phyloP scores from a whole-genome alignment of 2,113 vertebrate species.

The Emydura subglobosa region DNA sequence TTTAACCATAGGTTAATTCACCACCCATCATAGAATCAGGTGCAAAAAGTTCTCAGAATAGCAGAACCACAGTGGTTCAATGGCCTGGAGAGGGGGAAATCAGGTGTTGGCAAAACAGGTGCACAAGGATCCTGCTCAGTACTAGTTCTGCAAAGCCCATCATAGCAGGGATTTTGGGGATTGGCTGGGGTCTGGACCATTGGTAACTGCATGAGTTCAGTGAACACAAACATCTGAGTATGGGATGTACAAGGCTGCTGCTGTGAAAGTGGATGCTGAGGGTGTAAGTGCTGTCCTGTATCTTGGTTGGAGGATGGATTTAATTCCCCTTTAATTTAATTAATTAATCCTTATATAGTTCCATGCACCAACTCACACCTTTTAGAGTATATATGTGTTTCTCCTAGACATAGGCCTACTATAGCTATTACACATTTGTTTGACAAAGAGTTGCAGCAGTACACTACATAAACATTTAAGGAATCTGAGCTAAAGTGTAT shows the following conservation, averaged over 20 bases:
- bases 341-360: background rate
- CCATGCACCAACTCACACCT: background rate
- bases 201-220: background rate
- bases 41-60: background rate
- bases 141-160: background rate
- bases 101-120: background rate
- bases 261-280: background rate
- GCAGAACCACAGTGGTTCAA: background rate
- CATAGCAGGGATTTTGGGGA: too few relatives aligned
- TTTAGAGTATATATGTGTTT: background rate
- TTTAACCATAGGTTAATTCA: background rate
- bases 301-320: background rate
- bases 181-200: background rate
- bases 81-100: background rate
- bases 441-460: background rate
- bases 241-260: background rate
- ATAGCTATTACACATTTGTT: too few relatives aligned
- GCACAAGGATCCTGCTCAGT: background rate
- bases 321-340: background rate
- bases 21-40: background rate
- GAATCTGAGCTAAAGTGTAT: background rate
- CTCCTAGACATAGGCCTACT: background rate
- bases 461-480: background rate
- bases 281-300: background rate
- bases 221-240: background rate